Conservation (phyloP, 1,140 invertebrate species). For the Heliconius congener region DNA sequence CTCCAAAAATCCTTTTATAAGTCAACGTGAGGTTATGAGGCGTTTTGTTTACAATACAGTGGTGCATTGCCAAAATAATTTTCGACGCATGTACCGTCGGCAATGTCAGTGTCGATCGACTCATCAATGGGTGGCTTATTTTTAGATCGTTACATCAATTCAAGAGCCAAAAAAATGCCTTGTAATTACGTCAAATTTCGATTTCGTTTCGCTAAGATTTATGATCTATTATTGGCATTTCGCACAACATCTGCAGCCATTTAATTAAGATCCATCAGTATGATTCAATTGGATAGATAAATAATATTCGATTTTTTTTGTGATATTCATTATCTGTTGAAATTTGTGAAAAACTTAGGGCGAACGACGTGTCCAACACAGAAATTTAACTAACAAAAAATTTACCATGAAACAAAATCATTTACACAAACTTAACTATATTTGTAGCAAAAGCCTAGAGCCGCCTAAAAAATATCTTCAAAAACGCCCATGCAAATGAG, state of each 20-base stretch:
- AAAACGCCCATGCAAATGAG: too few species aligned
- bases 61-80: conserved; percentile 57
- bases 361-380: too few species aligned
- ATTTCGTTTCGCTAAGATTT: conserved; percentile 13
- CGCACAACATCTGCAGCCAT: not conserved
- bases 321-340: too few species aligned
- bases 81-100: conserved; percentile 45
- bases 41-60: conserved; percentile 43
- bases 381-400: too few species aligned
- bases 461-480: too few species aligned
- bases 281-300: not conserved
- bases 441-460: too few species aligned
- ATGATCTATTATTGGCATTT: conserved; percentile 11
- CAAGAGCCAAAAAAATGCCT: conserved; percentile 57
- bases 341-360: too few species aligned
- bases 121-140: conserved; percentile 71
- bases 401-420: too few species aligned
- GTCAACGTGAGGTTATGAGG: conserved; percentile 31
- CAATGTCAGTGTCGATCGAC: conserved; percentile 75
- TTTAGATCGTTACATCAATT: conserved; percentile 58
- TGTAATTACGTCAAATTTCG: conserved; percentile 40
- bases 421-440: too few species aligned
- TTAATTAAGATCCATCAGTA: not conserved
- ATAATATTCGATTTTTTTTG: not conserved
- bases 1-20: conserved; percentile 36